Evolutionary conservation across 1,140 invertebrate genomes (phyloP), one percentile per base, ranked within the genome.

Genomic region (Trichomalopsis sarcophagae): DNA sequence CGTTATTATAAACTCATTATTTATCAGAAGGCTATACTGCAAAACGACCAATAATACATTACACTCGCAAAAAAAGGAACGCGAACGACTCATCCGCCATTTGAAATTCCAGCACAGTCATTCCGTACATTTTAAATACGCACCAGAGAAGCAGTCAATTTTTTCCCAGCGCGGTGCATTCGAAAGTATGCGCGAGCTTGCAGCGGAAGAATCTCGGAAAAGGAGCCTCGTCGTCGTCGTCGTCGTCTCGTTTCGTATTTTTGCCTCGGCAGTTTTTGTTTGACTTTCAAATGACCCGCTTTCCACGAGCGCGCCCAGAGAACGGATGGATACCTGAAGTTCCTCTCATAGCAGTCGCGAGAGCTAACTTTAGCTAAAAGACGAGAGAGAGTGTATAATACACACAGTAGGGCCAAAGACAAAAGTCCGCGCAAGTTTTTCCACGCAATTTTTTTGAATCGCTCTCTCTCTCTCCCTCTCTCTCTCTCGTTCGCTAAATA

Each of bases 211-310:
- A 76, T 66, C 50, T 27, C 81, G 71, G 62, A 82, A 66, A 82
- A 82, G 69, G 50, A 76, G 23, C 74, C 33, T 36, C 5, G 3
- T 36, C 33, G 33, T 36, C 4, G 40, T 40, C 40, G 40, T 40
- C 40, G 7, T 44, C 33, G 27, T 69, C 80, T 82, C 44, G 79
- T 86, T 87, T 66, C 80, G 71, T 27, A 23, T 79, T 83, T 81
- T 69, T 84, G 80, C 73, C 81, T 66, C 13, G 14, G 33, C 82
- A 83, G 82, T 86, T 89, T 87, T 88, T 89, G 84, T 89, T 87
- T 90, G 86, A 89, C 86, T 89, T 90, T 85, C 86, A 89, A 90
- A 89, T 88, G 76, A 74, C 74, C 83, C 62, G 74, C 30, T 84
- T 81, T 44, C 17, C 14, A 4, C 55, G 55, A 62, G 55, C 17